Conservation (phyloP, 2,797 vertebrate genomes). For the Hephaestus fuliginosus region DNA sequence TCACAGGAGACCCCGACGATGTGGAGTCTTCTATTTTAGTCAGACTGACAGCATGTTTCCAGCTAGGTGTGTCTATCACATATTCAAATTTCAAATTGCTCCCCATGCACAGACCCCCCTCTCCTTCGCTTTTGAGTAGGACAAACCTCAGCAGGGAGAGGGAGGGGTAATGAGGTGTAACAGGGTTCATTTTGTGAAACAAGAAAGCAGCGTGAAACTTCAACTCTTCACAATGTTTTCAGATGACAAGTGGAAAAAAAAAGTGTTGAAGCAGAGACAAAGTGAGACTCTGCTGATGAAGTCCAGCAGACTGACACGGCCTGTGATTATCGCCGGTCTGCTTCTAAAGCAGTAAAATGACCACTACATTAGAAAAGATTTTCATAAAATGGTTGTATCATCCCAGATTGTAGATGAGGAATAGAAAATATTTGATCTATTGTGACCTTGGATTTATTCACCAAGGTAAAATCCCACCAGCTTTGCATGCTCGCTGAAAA, state of each 20-base stretch:
- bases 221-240: slow-evolving; percentile 23
- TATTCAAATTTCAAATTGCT: slow-evolving; percentile 52
- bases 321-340: background rate
- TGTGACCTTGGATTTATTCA: background rate
- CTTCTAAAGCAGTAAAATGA: background rate
- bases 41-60: slow-evolving; percentile 40
- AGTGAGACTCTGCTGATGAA: slow-evolving; percentile 4
- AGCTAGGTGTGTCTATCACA: slow-evolving; percentile 45
- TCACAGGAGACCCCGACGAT: slow-evolving; percentile 10
- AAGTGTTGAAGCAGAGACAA: background rate
- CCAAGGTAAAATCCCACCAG: background rate
- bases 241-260: slow-evolving; percentile 6
- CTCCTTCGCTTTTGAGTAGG: slow-evolving; percentile 38
- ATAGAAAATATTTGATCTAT: too few relatives aligned
- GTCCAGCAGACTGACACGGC: background rate
- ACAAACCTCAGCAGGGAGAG: slow-evolving; percentile 68
- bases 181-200: slow-evolving; percentile 38
- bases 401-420: background rate
- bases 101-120: slow-evolving; percentile 21
- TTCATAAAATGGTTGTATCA: too few relatives aligned
- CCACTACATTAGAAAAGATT: background rate
- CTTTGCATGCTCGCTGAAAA: background rate
- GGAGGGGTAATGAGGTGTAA: slow-evolving; percentile 48
- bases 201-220: slow-evolving; percentile 48
- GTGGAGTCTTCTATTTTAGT: slow-evolving; percentile 23